phyloP scores from a whole-genome alignment of 2,797 vertebrate genomes.

The Echiichthys vipera region DNA sequence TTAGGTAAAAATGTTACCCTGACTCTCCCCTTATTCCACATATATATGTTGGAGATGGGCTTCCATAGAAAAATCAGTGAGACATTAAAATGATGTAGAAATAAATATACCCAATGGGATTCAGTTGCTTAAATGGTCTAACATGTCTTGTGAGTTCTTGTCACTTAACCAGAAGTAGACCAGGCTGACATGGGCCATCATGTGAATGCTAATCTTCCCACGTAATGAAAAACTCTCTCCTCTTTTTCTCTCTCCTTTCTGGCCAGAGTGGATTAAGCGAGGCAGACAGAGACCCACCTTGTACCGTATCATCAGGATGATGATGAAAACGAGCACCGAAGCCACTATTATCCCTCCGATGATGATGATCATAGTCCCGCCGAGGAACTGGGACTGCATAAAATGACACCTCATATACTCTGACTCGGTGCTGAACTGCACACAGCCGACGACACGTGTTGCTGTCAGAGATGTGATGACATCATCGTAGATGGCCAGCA shows the following conservation, averaged over 20 bases:
- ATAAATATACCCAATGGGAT: no score
- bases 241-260: conserved; percentile 5
- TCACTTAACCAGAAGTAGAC: not conserved
- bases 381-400: conserved; percentile 99
- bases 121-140: no score
- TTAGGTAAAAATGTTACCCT: no score
- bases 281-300: conserved; percentile 83
- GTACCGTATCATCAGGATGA: conserved; percentile 99
- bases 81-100: no score
- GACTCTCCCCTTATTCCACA: no score
- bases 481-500: conserved; percentile 97
- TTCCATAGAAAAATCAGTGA: no score
- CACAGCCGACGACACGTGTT: conserved; percentile 95
- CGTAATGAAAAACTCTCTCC: conserved; percentile 23
- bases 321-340: conserved; percentile 97
- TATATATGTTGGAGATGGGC: no score
- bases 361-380: conserved; percentile 99
- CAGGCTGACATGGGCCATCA: not conserved
- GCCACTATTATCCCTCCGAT: conserved; percentile 98
- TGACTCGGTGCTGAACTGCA: conserved; percentile 96
- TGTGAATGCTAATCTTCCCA: not conserved
- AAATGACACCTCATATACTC: conserved; percentile 98
- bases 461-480: conserved; percentile 96
- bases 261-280: conserved; percentile 3
- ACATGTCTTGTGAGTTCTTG: no score